These are phyloP conservation scores for Malurus elegans DNA, from an alignment of 2,113 vertebrate species.

Conservation along the genomic window DNA sequence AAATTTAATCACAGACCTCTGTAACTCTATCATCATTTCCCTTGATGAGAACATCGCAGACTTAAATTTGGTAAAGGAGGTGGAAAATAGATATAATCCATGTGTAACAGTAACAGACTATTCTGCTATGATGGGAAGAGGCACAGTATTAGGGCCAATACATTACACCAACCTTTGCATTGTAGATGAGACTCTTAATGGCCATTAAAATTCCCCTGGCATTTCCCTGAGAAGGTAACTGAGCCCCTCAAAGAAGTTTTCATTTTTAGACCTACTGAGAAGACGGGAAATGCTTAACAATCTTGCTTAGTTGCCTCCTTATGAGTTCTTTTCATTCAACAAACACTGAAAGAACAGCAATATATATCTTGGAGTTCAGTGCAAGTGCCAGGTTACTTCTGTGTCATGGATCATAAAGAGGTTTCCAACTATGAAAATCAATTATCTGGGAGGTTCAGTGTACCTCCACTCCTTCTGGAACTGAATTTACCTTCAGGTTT, in stretches of 20 bases:
- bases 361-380: neutral
- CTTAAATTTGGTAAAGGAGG: conserved; percentile 72
- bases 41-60: conserved; percentile 71
- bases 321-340: neutral
- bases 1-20: conserved; percentile 75
- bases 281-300: neutral
- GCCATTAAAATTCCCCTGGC: conserved; percentile 61
- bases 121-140: conserved; percentile 68
- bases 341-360: neutral
- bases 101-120: conserved; percentile 67
- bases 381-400: neutral
- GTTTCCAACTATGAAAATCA: neutral
- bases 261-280: conserved; percentile 10
- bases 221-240: conserved; percentile 34
- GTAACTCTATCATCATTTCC: conserved; percentile 72
- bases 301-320: neutral
- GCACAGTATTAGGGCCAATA: conserved; percentile 56
- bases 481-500: neutral
- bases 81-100: conserved; percentile 57
- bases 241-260: conserved; percentile 29
- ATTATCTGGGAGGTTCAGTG: neutral
- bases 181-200: conserved; percentile 44
- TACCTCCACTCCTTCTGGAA: neutral
- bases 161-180: conserved; percentile 61
- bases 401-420: neutral